phyloP scores from a whole-genome alignment of 1,140 invertebrate genomes.

The Drosophila mayri region DNA sequence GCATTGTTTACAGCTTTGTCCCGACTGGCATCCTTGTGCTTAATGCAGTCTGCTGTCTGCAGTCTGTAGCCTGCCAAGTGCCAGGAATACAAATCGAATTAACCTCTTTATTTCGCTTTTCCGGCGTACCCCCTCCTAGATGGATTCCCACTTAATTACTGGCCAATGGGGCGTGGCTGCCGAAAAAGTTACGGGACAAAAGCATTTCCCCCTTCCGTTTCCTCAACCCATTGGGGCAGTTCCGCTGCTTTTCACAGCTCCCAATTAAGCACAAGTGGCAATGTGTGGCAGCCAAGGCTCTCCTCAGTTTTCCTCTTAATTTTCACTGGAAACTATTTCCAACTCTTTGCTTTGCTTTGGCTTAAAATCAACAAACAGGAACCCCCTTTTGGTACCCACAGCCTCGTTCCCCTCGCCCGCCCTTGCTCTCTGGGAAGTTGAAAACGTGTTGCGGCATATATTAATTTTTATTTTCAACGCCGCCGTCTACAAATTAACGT shows the following conservation, averaged over 20 bases:
- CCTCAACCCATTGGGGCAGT: background rate
- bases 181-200: slow-evolving; percentile 39
- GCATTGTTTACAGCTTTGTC: slow-evolving; percentile 70
- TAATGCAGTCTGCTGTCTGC: slow-evolving; percentile 61
- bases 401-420: too few species aligned
- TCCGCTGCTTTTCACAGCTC: background rate
- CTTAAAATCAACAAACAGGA: slow-evolving; percentile 67
- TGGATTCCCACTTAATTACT: slow-evolving; percentile 34
- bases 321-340: slow-evolving; percentile 75
- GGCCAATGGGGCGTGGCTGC: slow-evolving; percentile 30
- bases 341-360: slow-evolving; percentile 49
- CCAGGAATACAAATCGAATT: slow-evolving; percentile 79
- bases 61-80: slow-evolving; percentile 48
- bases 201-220: slow-evolving; percentile 9
- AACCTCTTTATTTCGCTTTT: slow-evolving; percentile 42
- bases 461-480: slow-evolving; percentile 78
- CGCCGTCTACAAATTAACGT: slow-evolving; percentile 66
- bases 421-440: slow-evolving; percentile 56
- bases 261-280: slow-evolving; percentile 49
- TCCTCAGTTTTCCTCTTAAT: slow-evolving; percentile 14
- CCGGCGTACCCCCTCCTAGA: background rate
- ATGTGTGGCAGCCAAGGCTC: slow-evolving; percentile 28
- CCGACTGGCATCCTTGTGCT: slow-evolving; percentile 6
- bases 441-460: slow-evolving; percentile 76
- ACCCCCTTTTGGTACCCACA: background rate